phyloP scores from a whole-genome alignment of 2,888 invertebrate species.

The Xestia c-nigrum region DNA sequence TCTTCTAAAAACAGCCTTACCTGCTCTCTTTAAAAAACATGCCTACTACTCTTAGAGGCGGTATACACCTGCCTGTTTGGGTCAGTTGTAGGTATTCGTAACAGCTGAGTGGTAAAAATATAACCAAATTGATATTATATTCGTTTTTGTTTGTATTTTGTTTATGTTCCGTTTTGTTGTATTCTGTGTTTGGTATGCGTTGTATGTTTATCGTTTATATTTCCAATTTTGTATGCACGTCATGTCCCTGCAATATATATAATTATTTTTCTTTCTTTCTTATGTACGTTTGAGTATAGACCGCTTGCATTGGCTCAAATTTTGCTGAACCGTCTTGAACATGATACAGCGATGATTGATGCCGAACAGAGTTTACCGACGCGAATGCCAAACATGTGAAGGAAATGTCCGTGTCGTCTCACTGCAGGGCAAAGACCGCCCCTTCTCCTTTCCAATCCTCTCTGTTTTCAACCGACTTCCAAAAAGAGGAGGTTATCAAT shows the following conservation, averaged over 20 bases:
- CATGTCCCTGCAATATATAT: too few relatives aligned
- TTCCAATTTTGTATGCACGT: too few relatives aligned
- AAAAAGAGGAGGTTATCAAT: too few relatives aligned
- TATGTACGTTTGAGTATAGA: too few relatives aligned
- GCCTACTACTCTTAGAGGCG: not conserved
- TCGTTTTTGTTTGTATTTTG: too few relatives aligned
- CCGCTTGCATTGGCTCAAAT: not conserved
- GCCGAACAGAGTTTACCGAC: not conserved
- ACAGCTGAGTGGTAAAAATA: not conserved
- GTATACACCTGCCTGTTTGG: not conserved
- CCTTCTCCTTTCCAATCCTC: not conserved
- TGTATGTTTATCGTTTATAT: too few relatives aligned
- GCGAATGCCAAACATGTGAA: not conserved
- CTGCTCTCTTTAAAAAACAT: constrained; percentile 12
- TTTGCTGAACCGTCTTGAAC: not conserved
- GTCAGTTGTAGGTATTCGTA: not conserved
- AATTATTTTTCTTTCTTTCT: too few relatives aligned
- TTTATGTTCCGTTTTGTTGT: too few relatives aligned
- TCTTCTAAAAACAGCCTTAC: constrained; percentile 27
- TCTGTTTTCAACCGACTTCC: too few relatives aligned
- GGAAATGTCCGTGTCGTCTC: not conserved
- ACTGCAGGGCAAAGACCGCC: not conserved
- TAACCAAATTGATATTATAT: too few relatives aligned
- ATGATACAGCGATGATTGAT: not conserved
- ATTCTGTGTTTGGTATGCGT: too few relatives aligned